phyloP scores from a whole-genome alignment of 2,797 vertebrate genomes.

The Iguana delicatissima region DNA sequence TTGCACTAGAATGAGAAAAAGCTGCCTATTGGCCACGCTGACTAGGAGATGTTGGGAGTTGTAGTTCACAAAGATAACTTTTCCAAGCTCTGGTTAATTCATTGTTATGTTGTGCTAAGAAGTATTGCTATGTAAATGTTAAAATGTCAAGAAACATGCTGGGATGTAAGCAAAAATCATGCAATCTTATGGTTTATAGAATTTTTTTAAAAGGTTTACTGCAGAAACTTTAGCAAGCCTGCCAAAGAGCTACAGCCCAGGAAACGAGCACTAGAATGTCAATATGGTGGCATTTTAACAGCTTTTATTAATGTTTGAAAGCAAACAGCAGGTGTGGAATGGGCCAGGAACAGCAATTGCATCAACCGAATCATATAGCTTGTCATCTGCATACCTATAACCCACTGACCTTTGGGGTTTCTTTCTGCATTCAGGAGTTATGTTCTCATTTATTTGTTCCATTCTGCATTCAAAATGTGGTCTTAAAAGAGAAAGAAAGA shows the following conservation, averaged over 20 bases:
- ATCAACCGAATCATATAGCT: conserved; percentile 64
- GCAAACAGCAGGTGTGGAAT: conserved; percentile 27
- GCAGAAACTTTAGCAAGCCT: conserved; percentile 43
- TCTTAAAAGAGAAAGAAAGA: conserved; percentile 41
- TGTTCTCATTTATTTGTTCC: conserved; percentile 47
- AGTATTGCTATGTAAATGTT: background rate
- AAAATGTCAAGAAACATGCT: conserved; percentile 11
- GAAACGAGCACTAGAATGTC: conserved; percentile 40
- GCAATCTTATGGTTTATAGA: conserved; percentile 5
- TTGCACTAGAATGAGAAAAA: background rate
- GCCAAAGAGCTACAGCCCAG: conserved; percentile 12
- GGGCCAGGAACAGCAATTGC: conserved; percentile 42
- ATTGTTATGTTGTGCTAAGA: background rate
- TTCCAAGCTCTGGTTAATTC: background rate
- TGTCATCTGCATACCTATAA: conserved; percentile 59
- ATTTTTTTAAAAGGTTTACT: background rate
- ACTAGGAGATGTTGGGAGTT: too few relatives aligned
- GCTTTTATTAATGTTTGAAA: conserved; percentile 44
- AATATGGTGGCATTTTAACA: conserved; percentile 40
- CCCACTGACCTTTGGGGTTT: conserved; percentile 52
- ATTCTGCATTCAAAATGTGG: conserved; percentile 49
- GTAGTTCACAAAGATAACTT: too few relatives aligned
- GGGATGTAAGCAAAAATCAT: background rate
- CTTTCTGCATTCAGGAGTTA: conserved; percentile 50
- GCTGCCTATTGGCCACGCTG: too few relatives aligned